Evolutionary conservation across 2,113 vertebrate species (phyloP).

Genomic region (Thryonomys swinderianus): DNA sequence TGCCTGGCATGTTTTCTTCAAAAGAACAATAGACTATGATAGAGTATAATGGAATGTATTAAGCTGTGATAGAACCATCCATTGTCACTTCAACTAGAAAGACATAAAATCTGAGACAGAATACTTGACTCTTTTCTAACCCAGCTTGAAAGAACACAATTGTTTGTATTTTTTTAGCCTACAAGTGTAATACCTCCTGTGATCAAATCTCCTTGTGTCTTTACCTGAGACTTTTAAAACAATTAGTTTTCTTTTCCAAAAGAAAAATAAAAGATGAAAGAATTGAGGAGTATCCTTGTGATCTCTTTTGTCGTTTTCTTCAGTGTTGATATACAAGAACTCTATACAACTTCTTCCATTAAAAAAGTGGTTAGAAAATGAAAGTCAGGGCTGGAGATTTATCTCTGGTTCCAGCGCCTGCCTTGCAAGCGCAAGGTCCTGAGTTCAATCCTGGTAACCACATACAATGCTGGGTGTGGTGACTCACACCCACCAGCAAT

Average conservation of each 20-base stretch:
- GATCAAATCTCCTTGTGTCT: neutral
- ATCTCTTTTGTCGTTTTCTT: neutral
- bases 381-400: too few species aligned
- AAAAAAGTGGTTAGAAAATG: neutral
- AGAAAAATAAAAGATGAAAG: constrained; percentile 10
- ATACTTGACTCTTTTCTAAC: neutral
- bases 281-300: neutral
- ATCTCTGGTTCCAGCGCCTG: too few species aligned
- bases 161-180: neutral
- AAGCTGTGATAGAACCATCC: neutral
- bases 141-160: neutral
- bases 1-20: constrained; percentile 54
- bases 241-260: neutral
- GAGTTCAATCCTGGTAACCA: too few species aligned
- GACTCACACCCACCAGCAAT: too few species aligned
- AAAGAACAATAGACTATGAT: neutral
- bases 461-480: too few species aligned
- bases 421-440: too few species aligned
- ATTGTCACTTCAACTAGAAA: neutral
- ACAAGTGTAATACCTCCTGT: neutral
- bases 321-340: neutral
- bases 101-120: neutral
- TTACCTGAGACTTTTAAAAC: constrained; percentile 12
- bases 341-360: constrained; percentile 20
- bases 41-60: neutral